Evolutionary conservation across 2,797 vertebrate species (phyloP), one percentile per base, ranked within the genome.

Genomic region (Siniperca obscura): DNA sequence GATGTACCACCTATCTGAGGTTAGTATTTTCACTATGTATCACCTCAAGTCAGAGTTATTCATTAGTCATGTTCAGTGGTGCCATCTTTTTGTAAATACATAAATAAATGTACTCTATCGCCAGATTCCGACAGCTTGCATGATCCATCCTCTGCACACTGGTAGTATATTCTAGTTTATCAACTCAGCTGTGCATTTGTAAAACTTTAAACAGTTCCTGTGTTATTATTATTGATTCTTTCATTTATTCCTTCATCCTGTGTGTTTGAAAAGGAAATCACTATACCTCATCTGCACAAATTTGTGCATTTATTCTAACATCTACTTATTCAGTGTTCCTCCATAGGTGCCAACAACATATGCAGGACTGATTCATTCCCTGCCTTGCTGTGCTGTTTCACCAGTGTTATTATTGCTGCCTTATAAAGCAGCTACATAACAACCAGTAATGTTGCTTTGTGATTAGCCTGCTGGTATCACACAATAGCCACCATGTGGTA

Each of bases 381-480:
- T 68, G 38, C 61, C 76, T 40, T 7, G 8, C 42, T 19, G 34
- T 69, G 59, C 64, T 53, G 36, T 67, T 79, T 67, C 59, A 34
- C 64, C 67, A 34, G 12, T 7, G 0, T 67, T 65, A 70, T 73
- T 68, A 74, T 38, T 57, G 55, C 21, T 42, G 30, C 44, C 38
- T 48, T 71, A 46, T 59, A 68, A 76, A 83, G 62, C 34, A 44
- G 78, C 53, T 55, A 46, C 6, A 78, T 73, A 7, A 50, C 16
- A 76, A 44, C 13, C 55, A 67, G 19, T 53, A 65, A 61, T 89
- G 82, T 74, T 42, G n/a, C 34, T 27, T 25, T 52, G 59, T 61
- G 50, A 60, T 80, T 56, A 59, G 34, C 74, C 46, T 25, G 71
- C 78, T 78, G 73, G 5, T 76, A 30, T 57, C 11, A 40, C 25